Evolutionary conservation across 2,888 invertebrate genomes (phyloP).

Genomic region (Boloria euphrosyne): DNA sequence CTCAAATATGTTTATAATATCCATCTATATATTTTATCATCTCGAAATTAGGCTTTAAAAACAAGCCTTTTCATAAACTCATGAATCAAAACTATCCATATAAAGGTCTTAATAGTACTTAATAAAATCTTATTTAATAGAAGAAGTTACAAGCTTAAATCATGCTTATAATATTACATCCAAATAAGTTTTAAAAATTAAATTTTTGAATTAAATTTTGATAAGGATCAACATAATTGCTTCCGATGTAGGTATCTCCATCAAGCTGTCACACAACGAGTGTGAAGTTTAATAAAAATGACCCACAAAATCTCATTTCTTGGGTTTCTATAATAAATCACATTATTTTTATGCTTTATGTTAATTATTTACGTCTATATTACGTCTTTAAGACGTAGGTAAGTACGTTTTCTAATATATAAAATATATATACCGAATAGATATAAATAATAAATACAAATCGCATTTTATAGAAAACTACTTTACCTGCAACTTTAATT

Average conservation of each 20-base stretch:
- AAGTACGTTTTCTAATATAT: background rate
- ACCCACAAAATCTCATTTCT: constrained; percentile 32
- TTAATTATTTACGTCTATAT: no score
- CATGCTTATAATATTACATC: background rate
- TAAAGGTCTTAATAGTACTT: no score
- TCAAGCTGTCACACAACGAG: constrained; percentile 33
- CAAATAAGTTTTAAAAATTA: background rate
- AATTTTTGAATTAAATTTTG: constrained; percentile 18
- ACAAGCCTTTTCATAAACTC: no score
- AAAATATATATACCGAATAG: background rate
- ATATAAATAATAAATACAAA: no score
- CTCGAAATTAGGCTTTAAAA: background rate
- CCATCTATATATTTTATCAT: background rate
- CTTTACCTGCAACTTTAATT: no score
- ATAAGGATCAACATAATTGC: constrained; percentile 33
- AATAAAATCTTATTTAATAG: no score
- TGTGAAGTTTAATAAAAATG: constrained; percentile 32
- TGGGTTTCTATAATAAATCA: constrained; percentile 23
- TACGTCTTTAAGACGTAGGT: no score
- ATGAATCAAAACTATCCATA: no score
- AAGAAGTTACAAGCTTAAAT: no score
- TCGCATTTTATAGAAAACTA: no score
- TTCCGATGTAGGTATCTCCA: constrained; percentile 30
- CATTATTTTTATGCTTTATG: constrained; percentile 16
- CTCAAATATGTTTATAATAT: background rate